Percentiles rank a stretch among this genome's conserved stretches.
Evolutionary conservation across 1,140 invertebrate genomes (phyloP).

Genomic region (Idris sp.): DNA sequence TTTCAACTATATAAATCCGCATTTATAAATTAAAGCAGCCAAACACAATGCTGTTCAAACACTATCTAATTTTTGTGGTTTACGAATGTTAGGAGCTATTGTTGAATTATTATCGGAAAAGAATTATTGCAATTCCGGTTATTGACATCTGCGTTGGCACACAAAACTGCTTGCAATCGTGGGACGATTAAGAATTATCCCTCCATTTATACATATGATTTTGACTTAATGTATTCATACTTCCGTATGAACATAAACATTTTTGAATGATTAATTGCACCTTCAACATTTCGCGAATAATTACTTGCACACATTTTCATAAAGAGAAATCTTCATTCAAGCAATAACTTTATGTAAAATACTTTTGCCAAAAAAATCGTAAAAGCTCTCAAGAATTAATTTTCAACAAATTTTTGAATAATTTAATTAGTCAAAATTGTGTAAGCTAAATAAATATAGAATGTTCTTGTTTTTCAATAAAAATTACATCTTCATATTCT

Average conservation of each 20-base stretch:
- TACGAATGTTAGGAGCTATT: slow-evolving; percentile 30
- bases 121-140: slow-evolving; percentile 60
- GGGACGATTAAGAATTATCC: slow-evolving; percentile 54
- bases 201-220: slow-evolving; percentile 38
- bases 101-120: slow-evolving; percentile 54
- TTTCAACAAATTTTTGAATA: no score
- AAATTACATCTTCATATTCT: no score
- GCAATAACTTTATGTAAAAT: no score
- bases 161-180: slow-evolving; percentile 27
- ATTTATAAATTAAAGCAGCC: slow-evolving; percentile 32
- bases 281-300: slow-evolving; percentile 6
- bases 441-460: no score
- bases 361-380: no score
- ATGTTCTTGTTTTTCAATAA: no score
- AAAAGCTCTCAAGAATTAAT: no score
- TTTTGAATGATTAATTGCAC: slow-evolving; percentile 13
- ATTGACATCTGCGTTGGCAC: slow-evolving; percentile 59
- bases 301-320: no score
- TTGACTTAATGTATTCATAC: slow-evolving; percentile 36
- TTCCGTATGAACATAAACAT: slow-evolving; percentile 30
- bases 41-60: slow-evolving; percentile 3
- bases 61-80: slow-evolving; percentile 47
- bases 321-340: no score
- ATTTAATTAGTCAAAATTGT: no score
- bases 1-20: slow-evolving; percentile 21